Percentiles rank a stretch among this genome's conserved stretches.
Conservation (phyloP, 2,113 vertebrate species). For the Glaucomys volans region DNA sequence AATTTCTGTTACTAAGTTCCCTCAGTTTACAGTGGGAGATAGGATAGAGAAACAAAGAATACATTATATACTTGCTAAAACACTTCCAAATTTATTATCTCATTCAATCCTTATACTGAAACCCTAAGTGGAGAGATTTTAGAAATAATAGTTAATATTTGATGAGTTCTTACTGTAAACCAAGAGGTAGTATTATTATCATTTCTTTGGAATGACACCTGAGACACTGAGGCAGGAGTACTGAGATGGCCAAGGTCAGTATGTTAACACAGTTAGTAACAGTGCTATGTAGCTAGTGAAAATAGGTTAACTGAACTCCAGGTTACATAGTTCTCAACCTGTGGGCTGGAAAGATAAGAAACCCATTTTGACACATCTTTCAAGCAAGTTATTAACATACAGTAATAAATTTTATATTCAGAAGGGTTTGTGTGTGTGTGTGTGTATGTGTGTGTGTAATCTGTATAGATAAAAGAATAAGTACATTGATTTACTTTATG, state of each 20-base stretch:
- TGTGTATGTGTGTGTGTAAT: conserved; percentile 13
- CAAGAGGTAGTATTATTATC: not conserved
- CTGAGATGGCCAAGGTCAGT: not conserved
- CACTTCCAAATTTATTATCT: conserved; percentile 50
- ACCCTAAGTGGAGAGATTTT: not conserved
- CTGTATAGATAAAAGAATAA: not conserved
- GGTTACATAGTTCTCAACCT: not conserved
- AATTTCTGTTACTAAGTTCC: conserved; percentile 30
- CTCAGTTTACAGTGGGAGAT: not conserved
- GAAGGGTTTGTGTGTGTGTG: not conserved
- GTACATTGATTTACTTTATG: conserved; percentile 2
- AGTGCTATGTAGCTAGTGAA: not conserved
- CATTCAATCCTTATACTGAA: not conserved
- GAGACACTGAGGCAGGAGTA: not conserved
- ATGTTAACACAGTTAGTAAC: conserved; percentile 19
- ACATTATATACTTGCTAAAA: conserved; percentile 2
- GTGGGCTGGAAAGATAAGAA: not conserved
- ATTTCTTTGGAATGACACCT: conserved; percentile 55
- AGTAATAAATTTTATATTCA: conserved; percentile 44
- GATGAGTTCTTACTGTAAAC: not conserved
- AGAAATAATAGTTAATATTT: conserved; percentile 51
- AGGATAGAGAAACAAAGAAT: conserved; percentile 21
- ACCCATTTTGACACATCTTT: conserved; percentile 23
- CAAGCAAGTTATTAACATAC: conserved; percentile 12
- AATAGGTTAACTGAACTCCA: conserved; percentile 34